These are phyloP conservation scores for Callocephalon fimbriatum DNA, from an alignment of 2,113 vertebrate genomes.

Conservation along the genomic window DNA sequence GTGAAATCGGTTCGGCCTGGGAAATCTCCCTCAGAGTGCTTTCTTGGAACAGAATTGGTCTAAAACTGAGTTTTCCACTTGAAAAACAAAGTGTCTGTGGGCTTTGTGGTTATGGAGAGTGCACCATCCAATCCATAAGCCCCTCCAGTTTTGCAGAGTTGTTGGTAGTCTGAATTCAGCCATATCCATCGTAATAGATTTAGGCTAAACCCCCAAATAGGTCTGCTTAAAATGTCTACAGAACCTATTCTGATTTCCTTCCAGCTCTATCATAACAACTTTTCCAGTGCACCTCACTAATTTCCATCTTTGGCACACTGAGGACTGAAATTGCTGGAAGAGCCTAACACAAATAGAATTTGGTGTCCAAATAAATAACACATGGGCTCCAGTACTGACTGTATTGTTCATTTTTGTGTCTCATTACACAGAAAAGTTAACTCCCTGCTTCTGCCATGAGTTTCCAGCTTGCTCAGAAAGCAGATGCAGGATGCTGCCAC, in stretches of 20 bases:
- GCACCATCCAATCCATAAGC: not conserved
- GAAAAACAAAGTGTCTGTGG: not conserved
- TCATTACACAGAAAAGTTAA: not conserved
- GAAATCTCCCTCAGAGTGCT: not conserved
- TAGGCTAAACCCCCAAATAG: not conserved
- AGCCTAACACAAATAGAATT: not conserved
- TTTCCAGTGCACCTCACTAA: constrained; percentile 18
- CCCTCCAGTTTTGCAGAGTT: not conserved
- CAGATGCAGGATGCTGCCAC: constrained; percentile 45
- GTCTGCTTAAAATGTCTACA: not conserved
- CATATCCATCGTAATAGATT: not conserved
- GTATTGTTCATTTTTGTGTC: constrained; percentile 15
- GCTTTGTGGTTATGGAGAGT: not conserved
- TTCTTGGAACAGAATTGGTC: not conserved
- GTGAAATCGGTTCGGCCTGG: not conserved
- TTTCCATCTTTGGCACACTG: constrained; percentile 5
- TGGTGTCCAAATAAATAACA: constrained; percentile 54
- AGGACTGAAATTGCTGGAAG: constrained; percentile 5
- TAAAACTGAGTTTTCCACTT: not conserved
- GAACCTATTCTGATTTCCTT: not conserved
- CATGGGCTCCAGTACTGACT: not conserved
- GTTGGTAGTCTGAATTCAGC: not conserved
- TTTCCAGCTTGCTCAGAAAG: constrained; percentile 4
- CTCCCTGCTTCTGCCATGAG: not conserved
- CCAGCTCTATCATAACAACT: not conserved